Conservation (phyloP, 2,888 invertebrate species). For the Trichogramma evanescens region DNA sequence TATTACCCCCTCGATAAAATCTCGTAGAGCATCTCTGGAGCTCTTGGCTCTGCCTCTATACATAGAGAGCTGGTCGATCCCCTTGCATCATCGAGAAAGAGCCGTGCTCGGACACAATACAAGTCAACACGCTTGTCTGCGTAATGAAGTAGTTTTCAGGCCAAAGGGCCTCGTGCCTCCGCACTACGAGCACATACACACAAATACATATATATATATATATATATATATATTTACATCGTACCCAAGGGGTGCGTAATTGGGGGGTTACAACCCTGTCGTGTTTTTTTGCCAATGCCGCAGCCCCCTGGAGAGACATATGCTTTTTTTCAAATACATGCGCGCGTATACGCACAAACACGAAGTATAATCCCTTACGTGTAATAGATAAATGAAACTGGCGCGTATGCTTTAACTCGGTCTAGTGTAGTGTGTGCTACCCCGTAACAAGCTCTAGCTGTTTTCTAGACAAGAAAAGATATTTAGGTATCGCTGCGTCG, state of each 20-base stretch:
- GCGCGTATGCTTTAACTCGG: slow-evolving; percentile 12
- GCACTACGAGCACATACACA: background rate
- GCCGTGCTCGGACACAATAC: slow-evolving; percentile 39
- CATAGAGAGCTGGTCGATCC: background rate
- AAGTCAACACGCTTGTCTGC: slow-evolving; percentile 49
- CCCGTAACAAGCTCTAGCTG: background rate
- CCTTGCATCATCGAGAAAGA: background rate
- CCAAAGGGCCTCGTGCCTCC: slow-evolving; percentile 22
- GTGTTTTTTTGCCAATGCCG: slow-evolving; percentile 24
- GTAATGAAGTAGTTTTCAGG: slow-evolving; percentile 48
- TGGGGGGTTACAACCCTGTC: slow-evolving; percentile 38
- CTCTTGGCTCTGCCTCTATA: background rate
- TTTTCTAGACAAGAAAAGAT: no score
- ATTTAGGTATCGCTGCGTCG: no score
- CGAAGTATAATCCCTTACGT: slow-evolving; percentile 6
- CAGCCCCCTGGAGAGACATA: slow-evolving; percentile 29
- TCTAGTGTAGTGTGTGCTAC: no score
- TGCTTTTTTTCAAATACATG: no score
- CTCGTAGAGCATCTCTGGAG: slow-evolving; percentile 26
- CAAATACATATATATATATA: no score
- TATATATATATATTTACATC: no score
- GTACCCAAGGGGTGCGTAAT: slow-evolving; percentile 40
- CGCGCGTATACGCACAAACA: no score
- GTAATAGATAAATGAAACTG: slow-evolving; percentile 46
- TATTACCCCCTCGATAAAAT: slow-evolving; percentile 33